Evolutionary conservation across 1,140 invertebrate genomes (phyloP).

Genomic region (Brachionus calyciflorus): DNA sequence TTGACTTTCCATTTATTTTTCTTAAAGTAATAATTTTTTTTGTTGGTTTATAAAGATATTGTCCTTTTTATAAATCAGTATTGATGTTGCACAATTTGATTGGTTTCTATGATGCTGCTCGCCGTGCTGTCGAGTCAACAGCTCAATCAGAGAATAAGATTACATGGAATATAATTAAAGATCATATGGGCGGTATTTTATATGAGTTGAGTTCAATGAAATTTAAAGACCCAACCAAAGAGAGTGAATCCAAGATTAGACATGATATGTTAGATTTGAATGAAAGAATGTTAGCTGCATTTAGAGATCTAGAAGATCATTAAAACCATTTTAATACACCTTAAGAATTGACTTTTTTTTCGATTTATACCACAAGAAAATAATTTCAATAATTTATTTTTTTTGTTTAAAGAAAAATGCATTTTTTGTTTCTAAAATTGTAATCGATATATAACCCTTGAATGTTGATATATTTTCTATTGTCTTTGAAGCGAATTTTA

Average conservation of each 20-base stretch:
- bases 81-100: constrained; percentile 99
- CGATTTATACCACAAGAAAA: neutral
- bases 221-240: constrained; percentile 98
- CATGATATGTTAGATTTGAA: constrained; percentile 75
- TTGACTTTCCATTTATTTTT: no score
- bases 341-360: neutral
- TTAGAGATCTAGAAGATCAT: constrained; percentile 92
- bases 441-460: no score
- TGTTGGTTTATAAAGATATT: constrained; percentile 66
- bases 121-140: constrained; percentile 93
- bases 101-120: constrained; percentile 93
- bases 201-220: constrained; percentile 99
- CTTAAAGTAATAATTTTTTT: neutral
- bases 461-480: no score
- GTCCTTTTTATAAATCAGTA: constrained; percentile 99
- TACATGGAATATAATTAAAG: constrained; percentile 94
- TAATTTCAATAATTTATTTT: neutral
- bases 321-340: neutral
- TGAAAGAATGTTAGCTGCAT: constrained; percentile 66
- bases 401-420: constrained; percentile 10
- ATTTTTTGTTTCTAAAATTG: neutral
- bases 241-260: constrained; percentile 94
- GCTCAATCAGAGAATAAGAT: constrained; percentile 98
- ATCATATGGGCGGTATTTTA: constrained; percentile 90
- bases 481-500: no score